Base-by-base conservation (phyloP, 2,113 vertebrate species). In the Peromyscus polionotus region DNA sequence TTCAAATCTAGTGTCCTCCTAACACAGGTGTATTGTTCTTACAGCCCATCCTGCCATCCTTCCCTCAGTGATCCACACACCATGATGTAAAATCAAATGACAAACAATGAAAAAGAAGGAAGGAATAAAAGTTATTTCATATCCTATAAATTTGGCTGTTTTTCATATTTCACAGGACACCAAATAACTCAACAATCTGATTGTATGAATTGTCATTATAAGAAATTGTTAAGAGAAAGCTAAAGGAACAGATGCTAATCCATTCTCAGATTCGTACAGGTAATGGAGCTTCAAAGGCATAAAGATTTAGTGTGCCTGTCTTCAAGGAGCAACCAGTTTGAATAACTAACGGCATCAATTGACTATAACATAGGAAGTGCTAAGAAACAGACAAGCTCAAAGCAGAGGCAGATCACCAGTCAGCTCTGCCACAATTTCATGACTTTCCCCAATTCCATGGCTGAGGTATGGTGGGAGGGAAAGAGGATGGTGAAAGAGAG, bases 311-410 rank as follows among this genome's bases (percentile, higher is more conserved):
- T n/a, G 20, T 61, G 67, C 26, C 6, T 90, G 33, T 75, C 45
- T 91, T 94, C 28, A 87, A 81, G 36, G 42, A 80, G 9, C 6
- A 87, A 84, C 22, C 11, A 70, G 39, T 91, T 83, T 90, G 39
- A 90, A 90, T 94, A 87, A 54, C 83, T 77, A 45, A 93, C 33
- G 33, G 77, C 88, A 89, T 28, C 61, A 51, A 72, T 16, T n/a
- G 17, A 83, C 3, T 90, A 26, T 45, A 67, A 77, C 77, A 42
- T 72, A 33, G 36, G 42, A 80, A 45, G 57, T 36, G 63, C 51
- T 63, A 90, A 91, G 36, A 48, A 59, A 45, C 10, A 61, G 48
- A 11, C 8, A 85, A 80, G 2, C 26, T 96, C 77, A 48, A 79
- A 84, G 7, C 33, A 91, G 65, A 86, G 4, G 19, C 11, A 89